A percentile compares a stretch with the other conserved stretches of the same genome.
Evolutionary conservation across 2,888 invertebrate species (phyloP).

Genomic region (Tryphoninae sp.): DNA sequence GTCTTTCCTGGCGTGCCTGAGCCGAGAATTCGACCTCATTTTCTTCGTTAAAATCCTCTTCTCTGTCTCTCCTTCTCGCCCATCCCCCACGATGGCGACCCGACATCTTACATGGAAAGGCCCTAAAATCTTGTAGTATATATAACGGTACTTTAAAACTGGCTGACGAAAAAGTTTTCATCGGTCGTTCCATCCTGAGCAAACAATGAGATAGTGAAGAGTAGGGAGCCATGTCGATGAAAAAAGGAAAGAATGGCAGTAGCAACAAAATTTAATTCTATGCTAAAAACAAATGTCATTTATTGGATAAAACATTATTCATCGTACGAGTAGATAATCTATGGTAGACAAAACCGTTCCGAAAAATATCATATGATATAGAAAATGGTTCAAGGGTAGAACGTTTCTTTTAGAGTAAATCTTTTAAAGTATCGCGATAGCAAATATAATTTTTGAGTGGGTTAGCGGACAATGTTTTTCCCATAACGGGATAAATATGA

Average conservation of each 20-base stretch:
- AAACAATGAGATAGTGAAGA: neutral
- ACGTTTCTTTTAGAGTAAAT: too few species aligned
- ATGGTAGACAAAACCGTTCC: too few species aligned
- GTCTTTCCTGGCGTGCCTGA: conserved; percentile 46
- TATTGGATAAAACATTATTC: neutral
- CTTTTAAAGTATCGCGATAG: neutral
- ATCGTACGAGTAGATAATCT: too few species aligned
- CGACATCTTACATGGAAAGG: conserved; percentile 14
- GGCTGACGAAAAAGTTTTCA: neutral
- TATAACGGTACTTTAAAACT: conserved; percentile 5
- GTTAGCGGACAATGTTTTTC: neutral
- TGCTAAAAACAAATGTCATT: neutral
- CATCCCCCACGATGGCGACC: neutral
- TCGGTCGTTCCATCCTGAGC: neutral
- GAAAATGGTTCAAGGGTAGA: too few species aligned
- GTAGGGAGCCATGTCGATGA: neutral
- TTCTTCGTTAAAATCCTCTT: conserved; percentile 50
- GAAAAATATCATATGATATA: too few species aligned
- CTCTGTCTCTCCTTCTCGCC: neutral
- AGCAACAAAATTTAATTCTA: neutral
- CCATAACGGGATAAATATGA: neutral
- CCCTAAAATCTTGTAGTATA: conserved; percentile 9
- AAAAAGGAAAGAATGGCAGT: neutral
- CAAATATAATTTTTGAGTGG: neutral
- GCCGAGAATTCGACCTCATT: conserved; percentile 56